These are phyloP conservation scores for Gouania willdenowi DNA, from an alignment of 2,797 vertebrate species.

Conservation along the genomic window DNA sequence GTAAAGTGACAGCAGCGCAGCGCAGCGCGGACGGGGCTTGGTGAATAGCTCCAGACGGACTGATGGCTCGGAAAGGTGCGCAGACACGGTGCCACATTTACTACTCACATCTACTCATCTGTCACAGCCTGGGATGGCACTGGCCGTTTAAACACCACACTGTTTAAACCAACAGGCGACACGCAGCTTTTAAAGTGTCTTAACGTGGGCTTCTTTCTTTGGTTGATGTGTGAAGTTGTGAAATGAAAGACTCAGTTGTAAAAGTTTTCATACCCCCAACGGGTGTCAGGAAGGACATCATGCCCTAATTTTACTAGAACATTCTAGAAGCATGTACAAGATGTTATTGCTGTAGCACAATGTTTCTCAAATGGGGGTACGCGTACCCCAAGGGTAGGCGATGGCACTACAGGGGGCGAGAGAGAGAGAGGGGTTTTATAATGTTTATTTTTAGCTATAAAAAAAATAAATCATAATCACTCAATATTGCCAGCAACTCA, in stretches of 20 bases:
- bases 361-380: no score
- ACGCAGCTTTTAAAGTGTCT: slow-evolving; percentile 19
- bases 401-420: no score
- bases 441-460: no score
- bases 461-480: no score
- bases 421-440: no score
- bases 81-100: slow-evolving; percentile 31
- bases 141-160: neutral
- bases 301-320: no score
- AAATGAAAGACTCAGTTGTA: slow-evolving; percentile 23
- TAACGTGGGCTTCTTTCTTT: slow-evolving; percentile 3
- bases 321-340: no score
- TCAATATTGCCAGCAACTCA: no score
- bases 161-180: slow-evolving; percentile 11
- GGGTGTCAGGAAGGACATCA: slow-evolving; percentile 37
- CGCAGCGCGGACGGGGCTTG: slow-evolving; percentile 57
- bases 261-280: slow-evolving; percentile 56
- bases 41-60: slow-evolving; percentile 53
- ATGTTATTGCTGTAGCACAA: no score
- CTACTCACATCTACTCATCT: slow-evolving; percentile 29
- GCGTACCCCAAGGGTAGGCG: no score
- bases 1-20: slow-evolving; percentile 75
- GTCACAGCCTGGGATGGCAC: neutral
- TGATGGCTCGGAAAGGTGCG: slow-evolving; percentile 60
- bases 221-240: neutral